Evolutionary conservation across 2,113 vertebrate genomes (phyloP), one percentile per base, ranked within the genome.

Genomic region (Hiodon alosoides): DNA sequence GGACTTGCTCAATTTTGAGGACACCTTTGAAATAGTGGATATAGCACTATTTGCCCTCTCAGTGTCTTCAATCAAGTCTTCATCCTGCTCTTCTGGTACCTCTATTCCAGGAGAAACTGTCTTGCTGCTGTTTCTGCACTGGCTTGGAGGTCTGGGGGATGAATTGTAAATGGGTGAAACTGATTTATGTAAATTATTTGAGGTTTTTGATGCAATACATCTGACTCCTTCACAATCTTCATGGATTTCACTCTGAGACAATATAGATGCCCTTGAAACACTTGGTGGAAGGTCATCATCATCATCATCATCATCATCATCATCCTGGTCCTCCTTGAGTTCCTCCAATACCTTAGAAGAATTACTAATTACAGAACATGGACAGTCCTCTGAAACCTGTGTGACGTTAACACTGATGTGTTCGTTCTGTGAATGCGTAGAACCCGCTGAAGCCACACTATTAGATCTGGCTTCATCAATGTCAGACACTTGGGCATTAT

Each of bases 301-400:
- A 31, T 86, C 83, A 50, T 86, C 31, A 10, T 52, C 46, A 11
- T 53, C 62, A 14, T 77, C 81, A 54, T 75, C 31, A 10, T 86
- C 80, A 51, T 46, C 81, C 5, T 73, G 52, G 4, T 89, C 80
- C 7, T 87, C 85, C 61, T 83, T 85, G 46, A 90, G 80, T 0
- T 80, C 82, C 10, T 78, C 85, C n/a, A 89, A 79, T 14, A 88
- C 51, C 72, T 68, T 85, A 4, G 88, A 88, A 54, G 87, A 87
- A 77, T 68, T 81, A 67, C 87, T 89, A 58, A 85, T 51, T 31
- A 67, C 51, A 5, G 87, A 90, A 9, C 68, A 2, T 0, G 87
- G 79, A 0, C 83, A 82, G 0, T 74, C 79, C 17, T 74, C 81
- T 5, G 70, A 78, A 2, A 84, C 82, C 7, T 79, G 81, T 46